A percentile compares a stretch with the other conserved stretches of the same genome.
Conservation (phyloP, 1,140 invertebrate species). For the Macrobrachium rosenbergii region DNA sequence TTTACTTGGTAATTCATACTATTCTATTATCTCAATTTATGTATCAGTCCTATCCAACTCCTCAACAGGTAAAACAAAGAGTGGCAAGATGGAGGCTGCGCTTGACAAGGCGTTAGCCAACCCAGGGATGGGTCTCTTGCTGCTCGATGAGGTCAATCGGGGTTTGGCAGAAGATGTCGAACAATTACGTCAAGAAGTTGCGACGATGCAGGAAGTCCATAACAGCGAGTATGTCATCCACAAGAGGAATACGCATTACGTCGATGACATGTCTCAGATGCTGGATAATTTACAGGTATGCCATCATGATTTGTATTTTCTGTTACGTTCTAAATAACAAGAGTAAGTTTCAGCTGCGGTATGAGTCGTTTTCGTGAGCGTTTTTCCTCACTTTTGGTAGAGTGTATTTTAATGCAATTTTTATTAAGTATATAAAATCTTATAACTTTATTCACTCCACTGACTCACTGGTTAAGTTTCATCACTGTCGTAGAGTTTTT, state of each 20-base stretch:
- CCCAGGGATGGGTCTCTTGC: constrained; percentile 46
- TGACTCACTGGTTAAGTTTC: no score
- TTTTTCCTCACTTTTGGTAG: neutral
- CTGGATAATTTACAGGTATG: constrained; percentile 50
- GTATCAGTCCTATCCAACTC: no score
- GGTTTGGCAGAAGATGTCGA: constrained; percentile 47
- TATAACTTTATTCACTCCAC: no score
- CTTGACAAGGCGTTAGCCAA: constrained; percentile 36
- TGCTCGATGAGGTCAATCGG: constrained; percentile 42
- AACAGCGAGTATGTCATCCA: constrained; percentile 15
- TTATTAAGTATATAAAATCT: no score
- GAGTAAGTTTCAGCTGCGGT: neutral
- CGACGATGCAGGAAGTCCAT: constrained; percentile 12
- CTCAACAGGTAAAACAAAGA: neutral
- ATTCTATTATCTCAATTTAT: no score
- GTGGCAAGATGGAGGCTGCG: constrained; percentile 38
- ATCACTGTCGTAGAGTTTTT: no score
- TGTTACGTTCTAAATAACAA: neutral
- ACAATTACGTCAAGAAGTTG: constrained; percentile 41
- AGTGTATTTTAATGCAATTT: no score
- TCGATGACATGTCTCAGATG: constrained; percentile 51
- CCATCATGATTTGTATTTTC: neutral
- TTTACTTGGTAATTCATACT: no score
- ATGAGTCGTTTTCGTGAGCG: neutral
- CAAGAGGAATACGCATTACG: constrained; percentile 23